A percentile compares a stretch with the other conserved stretches of the same genome.
phyloP scores from a whole-genome alignment of 2,797 vertebrate genomes.

The Lacerta bilineata region DNA sequence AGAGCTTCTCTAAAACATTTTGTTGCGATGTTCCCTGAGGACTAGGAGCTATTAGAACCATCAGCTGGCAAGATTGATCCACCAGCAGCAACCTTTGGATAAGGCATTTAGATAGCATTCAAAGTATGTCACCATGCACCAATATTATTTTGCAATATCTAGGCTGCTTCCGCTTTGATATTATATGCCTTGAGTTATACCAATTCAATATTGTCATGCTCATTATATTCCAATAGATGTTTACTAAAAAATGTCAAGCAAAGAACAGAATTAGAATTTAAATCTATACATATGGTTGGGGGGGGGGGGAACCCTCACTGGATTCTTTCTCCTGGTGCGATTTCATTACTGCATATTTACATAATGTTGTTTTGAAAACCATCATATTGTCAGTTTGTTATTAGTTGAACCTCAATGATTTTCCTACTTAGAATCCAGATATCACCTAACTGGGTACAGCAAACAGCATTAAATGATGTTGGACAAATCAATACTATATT shows the following conservation, averaged over 20 bases:
- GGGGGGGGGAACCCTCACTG: neutral
- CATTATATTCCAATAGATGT: constrained; percentile 51
- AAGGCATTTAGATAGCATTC: constrained; percentile 18
- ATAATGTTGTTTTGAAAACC: constrained; percentile 61
- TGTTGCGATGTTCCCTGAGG: constrained; percentile 40
- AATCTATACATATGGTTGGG: constrained; percentile 47
- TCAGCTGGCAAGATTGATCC: constrained; percentile 49
- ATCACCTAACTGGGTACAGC: constrained; percentile 52
- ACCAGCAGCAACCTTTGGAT: constrained; percentile 15
- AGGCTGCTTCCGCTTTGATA: neutral
- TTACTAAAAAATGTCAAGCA: constrained; percentile 51
- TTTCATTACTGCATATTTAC: constrained; percentile 55
- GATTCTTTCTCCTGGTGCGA: constrained; percentile 56
- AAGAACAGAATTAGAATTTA: constrained; percentile 46
- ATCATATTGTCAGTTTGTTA: constrained; percentile 43
- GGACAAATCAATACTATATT: constrained; percentile 8
- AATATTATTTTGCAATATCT: constrained; percentile 14
- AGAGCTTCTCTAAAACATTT: constrained; percentile 55
- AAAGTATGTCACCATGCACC: constrained; percentile 37
- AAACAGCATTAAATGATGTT: constrained; percentile 43
- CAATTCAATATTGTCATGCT: constrained; percentile 37
- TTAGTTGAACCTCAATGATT: constrained; percentile 49
- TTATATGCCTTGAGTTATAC: neutral
- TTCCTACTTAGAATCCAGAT: constrained; percentile 47
- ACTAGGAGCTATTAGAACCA: constrained; percentile 35